These are phyloP conservation scores for Eupithecia vulgata DNA, from an alignment of 2,888 invertebrate species.

Conservation along the genomic window DNA sequence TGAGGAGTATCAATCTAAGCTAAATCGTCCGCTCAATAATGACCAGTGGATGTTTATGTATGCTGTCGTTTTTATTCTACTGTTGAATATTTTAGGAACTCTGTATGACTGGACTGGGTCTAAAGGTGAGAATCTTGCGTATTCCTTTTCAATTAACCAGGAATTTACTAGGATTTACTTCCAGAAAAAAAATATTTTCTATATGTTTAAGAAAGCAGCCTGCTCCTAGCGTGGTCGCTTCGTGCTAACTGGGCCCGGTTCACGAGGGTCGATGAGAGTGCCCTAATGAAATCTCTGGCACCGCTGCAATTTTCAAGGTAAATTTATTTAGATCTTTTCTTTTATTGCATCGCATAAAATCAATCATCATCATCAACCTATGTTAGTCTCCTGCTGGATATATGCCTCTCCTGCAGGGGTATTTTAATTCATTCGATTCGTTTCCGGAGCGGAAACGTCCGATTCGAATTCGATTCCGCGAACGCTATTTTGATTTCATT, in stretches of 20 bases:
- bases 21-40: background rate
- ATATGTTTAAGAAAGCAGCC: slow-evolving; percentile 2
- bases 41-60: slow-evolving; percentile 3
- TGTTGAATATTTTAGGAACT: slow-evolving; percentile 9
- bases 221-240: slow-evolving; percentile 10
- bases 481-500: too few species aligned
- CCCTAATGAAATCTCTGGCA: background rate
- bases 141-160: background rate
- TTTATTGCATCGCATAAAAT: too few species aligned
- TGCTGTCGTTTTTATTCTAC: background rate
- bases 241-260: slow-evolving; percentile 12
- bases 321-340: background rate
- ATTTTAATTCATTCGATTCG: too few species aligned
- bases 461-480: too few species aligned
- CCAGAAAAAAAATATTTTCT: background rate
- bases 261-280: slow-evolving; percentile 1
- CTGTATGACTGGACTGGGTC: slow-evolving; percentile 3
- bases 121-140: background rate
- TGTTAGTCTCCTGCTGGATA: too few species aligned
- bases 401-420: too few species aligned
- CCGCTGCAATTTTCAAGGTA: slow-evolving; percentile 2
- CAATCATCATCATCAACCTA: too few species aligned
- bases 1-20: background rate
- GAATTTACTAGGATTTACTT: background rate
- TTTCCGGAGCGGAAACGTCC: too few species aligned